These are phyloP conservation scores for Dasyurus viverrinus DNA, from an alignment of 2,113 vertebrate species.

Conservation along the genomic window DNA sequence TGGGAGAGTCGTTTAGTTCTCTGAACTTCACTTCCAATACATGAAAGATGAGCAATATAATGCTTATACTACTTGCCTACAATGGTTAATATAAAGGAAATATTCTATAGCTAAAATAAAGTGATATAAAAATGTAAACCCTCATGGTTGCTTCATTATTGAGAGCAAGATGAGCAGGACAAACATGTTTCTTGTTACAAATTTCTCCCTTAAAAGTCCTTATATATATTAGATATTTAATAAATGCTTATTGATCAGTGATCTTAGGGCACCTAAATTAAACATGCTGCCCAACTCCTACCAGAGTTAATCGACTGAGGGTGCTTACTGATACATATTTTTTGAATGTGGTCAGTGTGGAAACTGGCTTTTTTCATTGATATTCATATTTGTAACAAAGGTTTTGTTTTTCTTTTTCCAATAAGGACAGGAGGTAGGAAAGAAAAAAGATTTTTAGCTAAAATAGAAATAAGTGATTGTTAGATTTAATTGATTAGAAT, in stretches of 20 bases:
- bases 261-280: not conserved
- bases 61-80: not conserved
- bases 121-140: not conserved
- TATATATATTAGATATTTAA: not conserved
- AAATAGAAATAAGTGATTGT: not conserved
- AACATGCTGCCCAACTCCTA: not conserved
- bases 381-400: not conserved
- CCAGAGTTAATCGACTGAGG: not conserved
- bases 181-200: not conserved
- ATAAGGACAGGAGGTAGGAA: not conserved
- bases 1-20: not conserved
- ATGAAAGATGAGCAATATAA: not conserved
- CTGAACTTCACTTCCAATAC: not conserved
- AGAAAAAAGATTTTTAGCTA: not conserved
- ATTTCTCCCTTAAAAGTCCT: not conserved
- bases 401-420: not conserved
- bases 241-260: not conserved
- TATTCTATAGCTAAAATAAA: not conserved
- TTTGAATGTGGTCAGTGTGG: not conserved
- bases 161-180: not conserved
- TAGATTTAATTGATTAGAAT: not conserved
- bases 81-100: not conserved
- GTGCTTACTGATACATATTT: not conserved
- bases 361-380: not conserved
- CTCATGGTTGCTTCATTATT: not conserved